Percentiles rank a stretch among this genome's conserved stretches.
These are phyloP conservation scores for Synaphobranchus kaupii DNA, from an alignment of 2,797 vertebrate species.

Conservation along the genomic window DNA sequence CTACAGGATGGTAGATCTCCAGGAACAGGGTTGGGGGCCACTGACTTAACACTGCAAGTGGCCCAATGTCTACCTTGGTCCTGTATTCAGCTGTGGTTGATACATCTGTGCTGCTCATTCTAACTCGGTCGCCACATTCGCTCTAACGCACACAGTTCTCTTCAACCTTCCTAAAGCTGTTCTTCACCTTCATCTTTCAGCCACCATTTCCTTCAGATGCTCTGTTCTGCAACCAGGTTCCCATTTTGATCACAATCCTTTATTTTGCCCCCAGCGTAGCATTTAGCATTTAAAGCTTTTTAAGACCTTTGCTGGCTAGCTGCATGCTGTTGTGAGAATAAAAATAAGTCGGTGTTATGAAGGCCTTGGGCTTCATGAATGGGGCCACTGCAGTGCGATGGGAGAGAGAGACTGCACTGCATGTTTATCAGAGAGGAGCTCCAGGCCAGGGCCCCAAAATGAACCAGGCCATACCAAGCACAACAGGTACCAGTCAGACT, in stretches of 20 bases:
- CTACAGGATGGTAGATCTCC: too few species aligned
- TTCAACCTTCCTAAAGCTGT: background rate
- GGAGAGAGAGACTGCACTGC: background rate
- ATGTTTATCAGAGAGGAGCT: background rate
- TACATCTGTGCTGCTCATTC: background rate
- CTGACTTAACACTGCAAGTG: background rate
- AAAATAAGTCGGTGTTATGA: background rate
- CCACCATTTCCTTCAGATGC: background rate
- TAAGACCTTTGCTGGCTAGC: background rate
- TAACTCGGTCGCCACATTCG: background rate
- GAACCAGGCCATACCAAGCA: background rate
- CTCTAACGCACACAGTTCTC: background rate
- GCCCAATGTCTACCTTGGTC: background rate
- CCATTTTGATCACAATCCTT: background rate
- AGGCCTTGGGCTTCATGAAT: background rate
- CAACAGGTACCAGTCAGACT: conserved; percentile 6
- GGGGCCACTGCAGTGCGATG: background rate
- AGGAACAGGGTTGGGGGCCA: too few species aligned
- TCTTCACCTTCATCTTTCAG: background rate
- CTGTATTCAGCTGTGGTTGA: background rate
- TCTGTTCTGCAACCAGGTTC: background rate
- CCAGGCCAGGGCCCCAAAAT: background rate
- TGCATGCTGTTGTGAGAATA: background rate
- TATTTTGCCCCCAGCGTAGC: background rate
- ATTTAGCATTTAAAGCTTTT: background rate